Evolutionary conservation across 2,797 vertebrate species (phyloP).

Genomic region (Bradypus variegatus): DNA sequence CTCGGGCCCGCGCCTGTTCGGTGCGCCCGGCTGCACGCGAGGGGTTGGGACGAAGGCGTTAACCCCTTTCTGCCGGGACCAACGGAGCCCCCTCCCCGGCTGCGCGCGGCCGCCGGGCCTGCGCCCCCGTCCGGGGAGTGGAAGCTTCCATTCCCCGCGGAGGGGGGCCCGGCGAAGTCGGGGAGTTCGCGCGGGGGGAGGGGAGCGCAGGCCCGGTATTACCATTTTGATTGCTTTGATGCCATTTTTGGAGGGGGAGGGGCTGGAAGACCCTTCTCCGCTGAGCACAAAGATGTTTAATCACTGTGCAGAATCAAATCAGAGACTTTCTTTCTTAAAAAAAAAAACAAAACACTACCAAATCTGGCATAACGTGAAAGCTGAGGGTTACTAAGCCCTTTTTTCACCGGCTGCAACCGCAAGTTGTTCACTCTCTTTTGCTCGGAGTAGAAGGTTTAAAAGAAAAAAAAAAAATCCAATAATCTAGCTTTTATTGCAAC

Average conservation of each 20-base stretch:
- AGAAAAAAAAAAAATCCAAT: background rate
- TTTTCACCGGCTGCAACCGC: constrained; percentile 54
- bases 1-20: background rate
- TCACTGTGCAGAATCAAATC: constrained; percentile 76
- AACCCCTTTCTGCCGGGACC: constrained; percentile 39
- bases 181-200: constrained; percentile 94
- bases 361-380: constrained; percentile 57
- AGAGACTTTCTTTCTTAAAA: constrained; percentile 67
- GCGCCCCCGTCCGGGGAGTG: constrained; percentile 85
- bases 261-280: constrained; percentile 83
- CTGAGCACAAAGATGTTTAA: constrained; percentile 83
- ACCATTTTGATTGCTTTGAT: constrained; percentile 99
- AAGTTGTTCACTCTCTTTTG: constrained; percentile 71
- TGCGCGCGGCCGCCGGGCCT: constrained; percentile 67
- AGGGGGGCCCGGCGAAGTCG: constrained; percentile 91
- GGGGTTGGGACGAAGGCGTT: background rate
- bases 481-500: constrained; percentile 59
- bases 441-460: constrained; percentile 32
- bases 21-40: constrained; percentile 59
- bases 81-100: background rate
- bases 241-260: constrained; percentile 91
- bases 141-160: constrained; percentile 96
- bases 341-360: constrained; percentile 9
- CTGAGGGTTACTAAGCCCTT: constrained; percentile 56
- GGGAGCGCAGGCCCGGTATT: constrained; percentile 94